Percentiles rank a stretch among this genome's conserved stretches.
phyloP scores from a whole-genome alignment of 2,113 vertebrate genomes.

The Nesoenas mayeri region DNA sequence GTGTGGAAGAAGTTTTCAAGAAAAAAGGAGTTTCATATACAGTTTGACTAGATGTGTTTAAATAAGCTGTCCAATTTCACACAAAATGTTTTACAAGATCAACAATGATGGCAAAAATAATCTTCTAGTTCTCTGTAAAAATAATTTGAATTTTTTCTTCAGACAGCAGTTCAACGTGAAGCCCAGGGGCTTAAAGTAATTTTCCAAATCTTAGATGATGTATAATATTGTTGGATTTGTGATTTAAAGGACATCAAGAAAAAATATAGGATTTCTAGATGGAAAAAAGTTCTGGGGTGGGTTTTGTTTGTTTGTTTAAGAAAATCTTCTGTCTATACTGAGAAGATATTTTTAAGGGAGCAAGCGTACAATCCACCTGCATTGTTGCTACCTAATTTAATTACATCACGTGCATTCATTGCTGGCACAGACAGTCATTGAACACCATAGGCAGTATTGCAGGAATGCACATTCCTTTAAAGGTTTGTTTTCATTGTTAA shows the following conservation, averaged over 20 bases:
- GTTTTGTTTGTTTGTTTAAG: background rate
- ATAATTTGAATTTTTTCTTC: background rate
- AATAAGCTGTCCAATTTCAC: background rate
- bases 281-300: background rate
- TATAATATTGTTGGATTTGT: background rate
- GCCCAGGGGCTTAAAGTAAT: background rate
- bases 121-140: background rate
- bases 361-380: background rate
- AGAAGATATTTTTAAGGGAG: background rate
- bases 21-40: background rate
- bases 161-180: background rate
- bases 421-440: background rate
- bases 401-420: background rate
- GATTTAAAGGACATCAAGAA: background rate
- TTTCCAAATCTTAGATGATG: conserved; percentile 31
- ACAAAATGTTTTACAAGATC: background rate
- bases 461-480: background rate
- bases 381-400: background rate
- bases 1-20: background rate
- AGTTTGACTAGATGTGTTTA: background rate
- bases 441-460: background rate
- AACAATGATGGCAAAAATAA: background rate
- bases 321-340: background rate
- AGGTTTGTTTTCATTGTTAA: background rate
- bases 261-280: background rate